Evolutionary conservation across 2,888 invertebrate species (phyloP).

Genomic region (Catocala nupta): DNA sequence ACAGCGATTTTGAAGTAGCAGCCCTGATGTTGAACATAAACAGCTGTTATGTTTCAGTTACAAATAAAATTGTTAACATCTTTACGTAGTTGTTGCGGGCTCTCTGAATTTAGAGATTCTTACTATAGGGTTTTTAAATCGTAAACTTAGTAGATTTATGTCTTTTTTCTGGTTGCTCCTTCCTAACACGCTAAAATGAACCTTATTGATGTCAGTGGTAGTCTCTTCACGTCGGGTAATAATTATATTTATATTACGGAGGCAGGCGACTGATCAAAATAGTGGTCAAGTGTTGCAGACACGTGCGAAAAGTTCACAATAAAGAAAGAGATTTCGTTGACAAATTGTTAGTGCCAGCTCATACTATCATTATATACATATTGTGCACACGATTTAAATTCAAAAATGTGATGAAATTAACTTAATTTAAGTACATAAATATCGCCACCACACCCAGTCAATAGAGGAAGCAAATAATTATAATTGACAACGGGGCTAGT

Average conservation of each 20-base stretch:
- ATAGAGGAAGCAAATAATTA: constrained; percentile 4
- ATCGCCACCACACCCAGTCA: constrained; percentile 6
- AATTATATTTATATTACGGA: constrained; percentile 18
- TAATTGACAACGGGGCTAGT: constrained; percentile 4
- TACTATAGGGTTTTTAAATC: constrained; percentile 43
- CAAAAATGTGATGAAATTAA: constrained; percentile 10
- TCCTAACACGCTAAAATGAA: constrained; percentile 33
- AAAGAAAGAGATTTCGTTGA: constrained; percentile 12
- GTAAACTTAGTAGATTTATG: constrained; percentile 54
- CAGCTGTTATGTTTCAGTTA: constrained; percentile 56
- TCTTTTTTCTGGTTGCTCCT: constrained; percentile 33
- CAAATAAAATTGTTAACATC: constrained; percentile 55
- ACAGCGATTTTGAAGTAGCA: constrained; percentile 34
- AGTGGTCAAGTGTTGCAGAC: constrained; percentile 22
- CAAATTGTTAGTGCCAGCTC: constrained; percentile 12
- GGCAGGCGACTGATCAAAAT: constrained; percentile 27
- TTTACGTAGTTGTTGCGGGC: constrained; percentile 50
- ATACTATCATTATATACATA: constrained; percentile 11
- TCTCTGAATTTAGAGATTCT: constrained; percentile 52
- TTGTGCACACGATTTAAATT: background rate
- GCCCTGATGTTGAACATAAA: constrained; percentile 49
- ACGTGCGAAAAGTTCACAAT: constrained; percentile 15
- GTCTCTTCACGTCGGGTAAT: constrained; percentile 12
- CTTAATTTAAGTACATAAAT: constrained; percentile 2
- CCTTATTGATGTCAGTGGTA: constrained; percentile 25